Percentiles rank a stretch among this genome's conserved stretches.
Conservation (phyloP, 2,797 vertebrate species). For the Dicrostonyx torquatus region DNA sequence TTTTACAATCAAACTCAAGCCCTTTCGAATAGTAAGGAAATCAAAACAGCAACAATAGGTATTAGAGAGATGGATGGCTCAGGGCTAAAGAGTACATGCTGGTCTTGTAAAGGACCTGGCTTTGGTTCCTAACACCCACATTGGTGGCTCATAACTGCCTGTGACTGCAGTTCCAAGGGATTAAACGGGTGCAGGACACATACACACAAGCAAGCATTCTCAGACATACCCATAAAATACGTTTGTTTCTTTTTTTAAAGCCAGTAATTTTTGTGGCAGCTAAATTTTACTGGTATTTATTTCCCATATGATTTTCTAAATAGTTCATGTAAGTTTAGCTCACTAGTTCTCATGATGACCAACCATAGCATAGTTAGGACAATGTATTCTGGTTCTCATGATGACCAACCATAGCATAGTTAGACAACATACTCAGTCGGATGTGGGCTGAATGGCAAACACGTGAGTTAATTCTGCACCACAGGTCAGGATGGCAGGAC, state of each 20-base stretch:
- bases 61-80: background rate
- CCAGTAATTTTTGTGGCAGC: background rate
- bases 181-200: too few species aligned
- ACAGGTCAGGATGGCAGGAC: background rate
- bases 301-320: background rate
- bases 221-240: background rate
- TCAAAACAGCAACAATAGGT: background rate
- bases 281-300: background rate
- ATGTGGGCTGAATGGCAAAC: background rate
- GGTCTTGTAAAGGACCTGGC: background rate
- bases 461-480: background rate
- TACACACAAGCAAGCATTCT: too few species aligned
- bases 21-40: background rate
- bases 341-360: too few species aligned
- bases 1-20: background rate
- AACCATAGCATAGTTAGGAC: too few species aligned
- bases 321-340: background rate
- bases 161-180: too few species aligned
- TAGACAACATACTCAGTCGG: background rate
- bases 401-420: background rate
- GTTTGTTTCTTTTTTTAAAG: background rate
- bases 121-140: background rate
- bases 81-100: background rate
- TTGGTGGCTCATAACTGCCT: too few species aligned
- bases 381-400: too few species aligned